Base-by-base conservation (phyloP, 2,888 invertebrate species). In the Ornithoptera alexandrae region DNA sequence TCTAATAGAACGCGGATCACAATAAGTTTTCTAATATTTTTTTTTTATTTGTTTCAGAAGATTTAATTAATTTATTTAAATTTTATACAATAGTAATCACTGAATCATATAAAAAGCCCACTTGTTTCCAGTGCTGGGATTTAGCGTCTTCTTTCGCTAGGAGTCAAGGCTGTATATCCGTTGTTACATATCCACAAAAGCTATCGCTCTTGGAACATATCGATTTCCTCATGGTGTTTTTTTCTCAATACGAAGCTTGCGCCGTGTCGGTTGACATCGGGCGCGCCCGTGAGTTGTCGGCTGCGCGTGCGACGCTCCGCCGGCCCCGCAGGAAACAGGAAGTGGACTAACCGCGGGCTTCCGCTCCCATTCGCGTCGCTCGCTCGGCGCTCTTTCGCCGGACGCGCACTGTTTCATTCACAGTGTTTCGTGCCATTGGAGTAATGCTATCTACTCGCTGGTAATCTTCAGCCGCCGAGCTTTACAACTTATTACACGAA, bases 341-440 rank as follows among this genome's bases (percentile, higher is more conserved):
- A 92, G 92, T 92, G 90, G 89, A 91, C 89, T 92, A 92, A 92
- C 92, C 92, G 91, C 92, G 87, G 83, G 88, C 85, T 91, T 92
- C 92, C 92, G 92, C 92, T 92, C 92, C 90, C 92, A 92, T 90
- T 92, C 89, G 92, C 84, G 83, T 77, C 81, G 77, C 79, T 79
- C 77, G 80, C 81, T 80, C 85, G 85, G 84, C 83, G 69, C 46
- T 65, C 67, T 62, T 46, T 60, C 67, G 75, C 74, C 76, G 76
- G 76, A 76, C 86, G 87, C 87, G 84, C 85, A 84, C 86, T 86
- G 88, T 88, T 89, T 88, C 88, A 88, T 90, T 90, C 89, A 87
- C 71, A 73, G 83, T 83, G 84, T 87, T 87, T 85, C 83, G 81
- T 84, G 79, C 82, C 77, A 82, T 81, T 85, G 80, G 81, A 84